Conservation (phyloP, 2,797 vertebrate genomes). For the Onychomys arenicola region DNA sequence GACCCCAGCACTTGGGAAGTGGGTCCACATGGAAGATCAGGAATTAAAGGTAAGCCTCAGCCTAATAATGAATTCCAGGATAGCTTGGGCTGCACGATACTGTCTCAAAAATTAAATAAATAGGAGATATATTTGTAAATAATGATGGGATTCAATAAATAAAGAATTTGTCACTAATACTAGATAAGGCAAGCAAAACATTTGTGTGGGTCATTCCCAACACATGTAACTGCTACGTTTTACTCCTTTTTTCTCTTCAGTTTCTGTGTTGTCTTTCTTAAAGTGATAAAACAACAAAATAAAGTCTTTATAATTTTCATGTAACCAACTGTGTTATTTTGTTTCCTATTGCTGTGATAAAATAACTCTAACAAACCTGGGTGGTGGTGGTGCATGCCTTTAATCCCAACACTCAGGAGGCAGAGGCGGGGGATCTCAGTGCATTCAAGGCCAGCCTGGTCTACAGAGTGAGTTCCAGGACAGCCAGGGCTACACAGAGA, state of each 20-base stretch:
- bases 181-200: slow-evolving; percentile 40
- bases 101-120: background rate
- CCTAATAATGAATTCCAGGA: background rate
- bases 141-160: slow-evolving; percentile 6
- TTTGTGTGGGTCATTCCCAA: slow-evolving; percentile 14
- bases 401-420: background rate
- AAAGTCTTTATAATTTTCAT: too few species aligned
- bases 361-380: background rate
- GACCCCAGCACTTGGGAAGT: background rate
- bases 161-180: background rate
- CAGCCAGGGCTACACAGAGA: background rate
- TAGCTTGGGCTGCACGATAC: background rate
- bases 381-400: background rate
- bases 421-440: background rate
- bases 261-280: too few species aligned
- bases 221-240: background rate
- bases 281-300: too few species aligned
- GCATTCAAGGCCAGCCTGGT: background rate
- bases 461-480: background rate
- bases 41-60: background rate
- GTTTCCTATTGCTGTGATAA: too few species aligned
- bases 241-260: background rate
- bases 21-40: background rate
- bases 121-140: slow-evolving; percentile 35
- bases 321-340: too few species aligned